phyloP scores from a whole-genome alignment of 2,113 vertebrate species.

The Odontesthes bonariensis region DNA sequence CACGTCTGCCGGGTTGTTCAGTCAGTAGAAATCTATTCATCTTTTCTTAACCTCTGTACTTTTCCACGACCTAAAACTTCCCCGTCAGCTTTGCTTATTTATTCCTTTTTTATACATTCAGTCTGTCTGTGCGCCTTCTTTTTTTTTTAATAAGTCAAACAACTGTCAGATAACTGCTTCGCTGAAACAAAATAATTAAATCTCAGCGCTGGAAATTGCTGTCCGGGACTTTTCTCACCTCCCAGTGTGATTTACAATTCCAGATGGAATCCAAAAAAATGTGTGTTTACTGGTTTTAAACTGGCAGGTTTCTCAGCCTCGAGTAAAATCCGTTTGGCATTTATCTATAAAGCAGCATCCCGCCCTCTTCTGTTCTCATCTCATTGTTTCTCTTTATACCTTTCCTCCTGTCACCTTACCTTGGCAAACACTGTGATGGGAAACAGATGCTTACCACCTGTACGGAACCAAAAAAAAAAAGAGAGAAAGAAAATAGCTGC shows the following conservation, averaged over 20 bases:
- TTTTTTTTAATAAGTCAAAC: background rate
- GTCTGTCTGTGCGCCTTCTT: background rate
- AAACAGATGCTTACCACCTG: slow-evolving; percentile 34
- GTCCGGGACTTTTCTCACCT: background rate
- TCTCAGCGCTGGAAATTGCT: background rate
- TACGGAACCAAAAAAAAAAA: slow-evolving; percentile 34
- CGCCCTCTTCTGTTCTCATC: slow-evolving; percentile 11
- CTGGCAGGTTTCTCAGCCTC: slow-evolving; percentile 15
- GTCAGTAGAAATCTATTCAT: no score
- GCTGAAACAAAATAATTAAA: background rate
- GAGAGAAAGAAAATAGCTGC: background rate
- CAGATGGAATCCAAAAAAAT: slow-evolving; percentile 11
- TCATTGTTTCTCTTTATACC: background rate
- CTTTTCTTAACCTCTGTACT: no score
- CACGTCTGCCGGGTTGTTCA: no score
- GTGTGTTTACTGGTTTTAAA: slow-evolving; percentile 18
- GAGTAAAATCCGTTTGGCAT: slow-evolving; percentile 17
- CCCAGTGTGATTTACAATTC: slow-evolving; percentile 24
- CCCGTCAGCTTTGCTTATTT: background rate
- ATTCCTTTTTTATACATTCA: background rate
- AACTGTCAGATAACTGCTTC: slow-evolving; percentile 10
- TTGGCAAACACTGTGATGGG: slow-evolving; percentile 29
- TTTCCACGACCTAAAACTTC: no score
- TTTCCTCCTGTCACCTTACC: slow-evolving; percentile 35
- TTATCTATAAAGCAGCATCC: no score